Conservation (phyloP, 2,888 invertebrate species). For the Crioceris asparagi region DNA sequence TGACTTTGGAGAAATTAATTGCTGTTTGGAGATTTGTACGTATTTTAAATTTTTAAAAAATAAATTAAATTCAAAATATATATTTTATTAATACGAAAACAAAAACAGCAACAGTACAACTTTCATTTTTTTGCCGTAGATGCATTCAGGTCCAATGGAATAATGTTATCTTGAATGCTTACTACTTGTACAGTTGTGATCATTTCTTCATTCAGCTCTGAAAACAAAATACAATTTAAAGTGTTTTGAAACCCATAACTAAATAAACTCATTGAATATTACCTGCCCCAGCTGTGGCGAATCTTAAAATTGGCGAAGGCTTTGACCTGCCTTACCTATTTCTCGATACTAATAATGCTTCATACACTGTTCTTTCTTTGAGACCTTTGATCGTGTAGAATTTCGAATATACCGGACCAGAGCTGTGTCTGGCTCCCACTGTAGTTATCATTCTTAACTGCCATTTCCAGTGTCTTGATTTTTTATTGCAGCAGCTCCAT, state of each 20-base stretch:
- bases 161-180: slow-evolving; percentile 25
- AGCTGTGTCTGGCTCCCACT: no score
- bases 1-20: background rate
- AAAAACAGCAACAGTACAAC: slow-evolving; percentile 1
- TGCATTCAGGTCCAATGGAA: slow-evolving; percentile 21
- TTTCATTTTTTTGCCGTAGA: slow-evolving; percentile 5
- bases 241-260: background rate
- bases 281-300: slow-evolving; percentile 69
- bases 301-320: slow-evolving; percentile 61
- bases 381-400: slow-evolving; percentile 65
- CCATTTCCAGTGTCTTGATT: no score
- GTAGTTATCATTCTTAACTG: no score
- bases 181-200: slow-evolving; percentile 31
- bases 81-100: slow-evolving; percentile 4
- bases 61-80: no score
- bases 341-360: slow-evolving; percentile 66
- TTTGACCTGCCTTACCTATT: slow-evolving; percentile 82
- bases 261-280: slow-evolving; percentile 13
- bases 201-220: slow-evolving; percentile 31
- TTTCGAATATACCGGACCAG: slow-evolving; percentile 66
- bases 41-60: no score
- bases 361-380: slow-evolving; percentile 62
- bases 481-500: no score
- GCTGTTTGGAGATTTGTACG: no score
- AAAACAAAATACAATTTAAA: slow-evolving; percentile 8